A percentile compares a stretch with the other conserved stretches of the same genome.
Conservation (phyloP, 1,140 invertebrate genomes). For the Yoshiicerus persimilis region DNA sequence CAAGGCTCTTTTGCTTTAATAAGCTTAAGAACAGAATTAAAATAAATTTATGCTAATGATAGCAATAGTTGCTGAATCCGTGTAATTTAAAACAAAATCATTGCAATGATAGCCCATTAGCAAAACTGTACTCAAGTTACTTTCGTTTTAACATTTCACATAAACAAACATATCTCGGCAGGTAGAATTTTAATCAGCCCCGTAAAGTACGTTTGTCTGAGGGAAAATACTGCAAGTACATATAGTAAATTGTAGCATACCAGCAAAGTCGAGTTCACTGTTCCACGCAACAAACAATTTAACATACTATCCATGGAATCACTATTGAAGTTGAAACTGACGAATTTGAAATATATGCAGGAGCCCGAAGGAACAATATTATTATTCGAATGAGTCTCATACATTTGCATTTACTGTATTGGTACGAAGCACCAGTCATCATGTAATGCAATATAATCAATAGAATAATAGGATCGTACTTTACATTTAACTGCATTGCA, state of each 20-base stretch:
- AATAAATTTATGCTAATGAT: neutral
- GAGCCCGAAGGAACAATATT: neutral
- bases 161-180: neutral
- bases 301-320: neutral
- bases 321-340: neutral
- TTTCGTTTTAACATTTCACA: neutral
- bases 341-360: neutral
- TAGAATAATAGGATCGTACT: neutral
- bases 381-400: neutral
- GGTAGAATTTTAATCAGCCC: neutral
- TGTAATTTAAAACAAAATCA: neutral
- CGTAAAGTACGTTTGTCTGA: neutral
- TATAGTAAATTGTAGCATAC: neutral
- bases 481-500: neutral
- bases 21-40: neutral
- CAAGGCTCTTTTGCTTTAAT: neutral
- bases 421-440: neutral
- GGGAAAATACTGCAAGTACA: neutral
- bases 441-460: neutral
- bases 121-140: neutral
- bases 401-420: too few relatives aligned
- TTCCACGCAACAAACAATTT: neutral
- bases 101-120: conserved; percentile 1
- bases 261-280: neutral
- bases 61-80: neutral